Evolutionary conservation across 2,888 invertebrate species (phyloP), one percentile per base, ranked within the genome.

Genomic region (Aphrophora alni): DNA sequence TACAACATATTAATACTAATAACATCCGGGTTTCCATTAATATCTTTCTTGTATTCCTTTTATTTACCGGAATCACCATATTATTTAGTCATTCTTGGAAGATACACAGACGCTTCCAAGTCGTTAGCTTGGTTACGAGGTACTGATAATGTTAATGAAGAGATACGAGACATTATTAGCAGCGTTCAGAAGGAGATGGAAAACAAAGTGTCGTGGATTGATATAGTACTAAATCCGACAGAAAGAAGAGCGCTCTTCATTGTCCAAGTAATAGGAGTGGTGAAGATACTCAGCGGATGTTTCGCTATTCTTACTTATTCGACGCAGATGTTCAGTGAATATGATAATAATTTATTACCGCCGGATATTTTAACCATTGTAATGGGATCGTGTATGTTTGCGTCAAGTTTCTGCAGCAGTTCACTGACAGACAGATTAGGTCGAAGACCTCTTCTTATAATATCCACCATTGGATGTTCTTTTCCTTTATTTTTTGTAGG

Each of bases 241-340:
- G 82, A 82, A n/a, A 59, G 78, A 68, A 82, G 78, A 71, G 77
- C 80, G 14, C 77, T 83, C 25, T 25, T 83, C 3, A 81, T 83
- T n/a, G 81, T 80, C 0, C 81, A 82, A 21, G 59, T 78, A 8
- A 82, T 83, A 12, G 83, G 80, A 25, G 75, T 77, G 0, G 80
- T 79, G 12, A 82, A 80, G 33, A 82, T 78, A 28, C 38, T 82
- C n/a, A 80, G 78, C 27, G 83, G 83, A 1, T 59, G 80, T 76
- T 44, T 82, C 0, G 82, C 83, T 8, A 75, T 84, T 5, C 75
- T 83, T 0, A 68, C 80, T 0, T 84, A 84, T 77, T 80, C 82
- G 0, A 82, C 84, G 8, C 78, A 83, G 71, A 82, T 83, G 4
- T 83, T 84, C 75, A 75, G 68, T 14, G 33, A 76, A 51, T 78